These are phyloP conservation scores for Eleutherodactylus coqui DNA, from an alignment of 2,797 vertebrate genomes.

Conservation along the genomic window DNA sequence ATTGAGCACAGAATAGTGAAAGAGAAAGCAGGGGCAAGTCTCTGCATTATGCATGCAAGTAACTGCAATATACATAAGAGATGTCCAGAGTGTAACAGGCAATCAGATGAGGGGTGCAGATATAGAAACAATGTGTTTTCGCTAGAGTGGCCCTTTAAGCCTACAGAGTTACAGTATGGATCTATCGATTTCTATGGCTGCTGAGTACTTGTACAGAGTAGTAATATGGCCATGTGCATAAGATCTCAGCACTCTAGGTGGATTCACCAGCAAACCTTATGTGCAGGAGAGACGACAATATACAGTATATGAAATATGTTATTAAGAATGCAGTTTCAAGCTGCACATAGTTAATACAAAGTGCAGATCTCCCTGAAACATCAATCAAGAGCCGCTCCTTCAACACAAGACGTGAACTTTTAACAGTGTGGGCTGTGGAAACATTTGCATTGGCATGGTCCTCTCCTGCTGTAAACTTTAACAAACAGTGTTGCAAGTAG, in stretches of 20 bases:
- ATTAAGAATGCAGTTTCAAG: neutral
- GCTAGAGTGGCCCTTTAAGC: too few relatives aligned
- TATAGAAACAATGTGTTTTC: too few relatives aligned
- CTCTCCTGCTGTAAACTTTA: neutral
- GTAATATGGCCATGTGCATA: neutral
- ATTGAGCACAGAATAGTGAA: too few relatives aligned
- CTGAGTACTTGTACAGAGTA: neutral
- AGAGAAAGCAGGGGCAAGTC: too few relatives aligned
- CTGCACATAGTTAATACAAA: too few relatives aligned
- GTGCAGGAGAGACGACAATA: neutral
- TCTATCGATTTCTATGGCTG: too few relatives aligned
- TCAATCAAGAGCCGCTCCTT: neutral
- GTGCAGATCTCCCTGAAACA: too few relatives aligned
- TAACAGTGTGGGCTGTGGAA: neutral
- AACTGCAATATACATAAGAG: too few relatives aligned
- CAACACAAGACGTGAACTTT: neutral
- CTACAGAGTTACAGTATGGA: too few relatives aligned
- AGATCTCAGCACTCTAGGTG: neutral
- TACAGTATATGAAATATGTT: neutral
- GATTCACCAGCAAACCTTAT: neutral
- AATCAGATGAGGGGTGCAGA: too few relatives aligned
- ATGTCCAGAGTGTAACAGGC: too few relatives aligned
- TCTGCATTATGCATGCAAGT: too few relatives aligned
- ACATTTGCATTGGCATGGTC: neutral
- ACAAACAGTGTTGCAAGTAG: slow-evolving; percentile 20